Evolutionary conservation across 1,140 invertebrate genomes (phyloP), one percentile per base, ranked within the genome.

Genomic region (Bathynomus jamesi): DNA sequence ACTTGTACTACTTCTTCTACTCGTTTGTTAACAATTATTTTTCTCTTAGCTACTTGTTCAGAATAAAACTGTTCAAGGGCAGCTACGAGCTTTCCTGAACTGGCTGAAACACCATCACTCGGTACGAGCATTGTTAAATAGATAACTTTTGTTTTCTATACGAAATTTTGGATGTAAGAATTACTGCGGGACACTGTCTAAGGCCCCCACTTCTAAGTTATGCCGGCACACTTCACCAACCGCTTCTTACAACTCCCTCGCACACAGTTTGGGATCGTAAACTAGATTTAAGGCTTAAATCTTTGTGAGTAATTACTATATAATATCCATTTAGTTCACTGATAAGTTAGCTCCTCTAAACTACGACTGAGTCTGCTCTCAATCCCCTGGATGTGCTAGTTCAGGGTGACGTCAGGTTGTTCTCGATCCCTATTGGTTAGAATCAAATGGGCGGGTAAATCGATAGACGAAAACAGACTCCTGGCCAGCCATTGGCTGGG

Each of bases 1-100:
- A 88, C 83, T 78, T 87, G 86, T 68, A 83, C 84, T 25, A 88
- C 83, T 74, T 87, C 83, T 17, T 84, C 80, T 61, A 88, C 82
- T 17, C 82, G 83, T 78, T 87, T 85, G 62, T 82, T 80, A 27
- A 87, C 83, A 60, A 79, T 79, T 25, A 80, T 79, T 78, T 85
- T 83, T 30, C 87, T 78, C 17, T 82, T 78, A 53, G 84, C 82
- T 2, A 88, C 87, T 70, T 85, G 80, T 70, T 87, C 86, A 31
- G 82, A 83, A 79, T 85, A 86, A 78, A 85, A 87, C 72, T 85
- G 76, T 53, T 77, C 76, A 11, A 77, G 71, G 32, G 76, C 76
- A 28, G 76, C 76, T 32, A 77, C 76, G 61, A 77, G 72, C 64
- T 77, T 77, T 28, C 72, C 73, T 31, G 64, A 70, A 40, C 70